Base-by-base conservation (phyloP, 1,140 invertebrate species). In the Aphelinus certus region DNA sequence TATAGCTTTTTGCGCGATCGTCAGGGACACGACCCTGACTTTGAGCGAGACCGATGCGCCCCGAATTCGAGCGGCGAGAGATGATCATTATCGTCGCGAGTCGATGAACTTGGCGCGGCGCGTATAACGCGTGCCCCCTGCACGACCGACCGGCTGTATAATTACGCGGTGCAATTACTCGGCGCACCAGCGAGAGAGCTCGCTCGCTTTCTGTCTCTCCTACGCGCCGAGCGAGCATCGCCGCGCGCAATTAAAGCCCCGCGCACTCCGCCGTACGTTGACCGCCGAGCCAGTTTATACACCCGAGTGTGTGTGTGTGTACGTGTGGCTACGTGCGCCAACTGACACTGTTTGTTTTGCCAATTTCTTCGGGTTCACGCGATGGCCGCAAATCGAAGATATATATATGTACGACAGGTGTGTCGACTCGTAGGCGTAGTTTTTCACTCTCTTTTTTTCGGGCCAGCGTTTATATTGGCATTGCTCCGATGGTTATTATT, bases 21-120 rank as follows among this genome's bases (percentile, higher is more conserved):
- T 64, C 61, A 76, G 63, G 58, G 56, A 72, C 55, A 70, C 57
- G 72, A 62, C 64, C 56, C 64, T 67, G 71, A 67, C 64, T 61
- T 67, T 73, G 64, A 73, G n/a, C 5, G 62, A 3, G 45, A 47
- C 45, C 7, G 47, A 64, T 47, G 47, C 5, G 62, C 7, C 62
- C 46, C 43, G 53, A n/a, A 65, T 2, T 10, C 9, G n/a, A 3
- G 10, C 3, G 56, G 42, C 48, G 61, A 55, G 60, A 49, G 55
- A 5, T 4, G 7, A 9, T 48, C 49, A n/a, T 62, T 10, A 3
- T 10, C 7, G 60, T 46, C 7, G 58, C 58, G n/a, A 53, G 26
- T 42, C 42, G 48, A 56, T 46, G 60, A 65, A 42, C 51, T 53
- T 42, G 46, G 42, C n/a, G 56, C 46, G 6, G 9, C 6, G 56